Conservation (phyloP, 2,888 invertebrate genomes). For the Flexamia atlantica region DNA sequence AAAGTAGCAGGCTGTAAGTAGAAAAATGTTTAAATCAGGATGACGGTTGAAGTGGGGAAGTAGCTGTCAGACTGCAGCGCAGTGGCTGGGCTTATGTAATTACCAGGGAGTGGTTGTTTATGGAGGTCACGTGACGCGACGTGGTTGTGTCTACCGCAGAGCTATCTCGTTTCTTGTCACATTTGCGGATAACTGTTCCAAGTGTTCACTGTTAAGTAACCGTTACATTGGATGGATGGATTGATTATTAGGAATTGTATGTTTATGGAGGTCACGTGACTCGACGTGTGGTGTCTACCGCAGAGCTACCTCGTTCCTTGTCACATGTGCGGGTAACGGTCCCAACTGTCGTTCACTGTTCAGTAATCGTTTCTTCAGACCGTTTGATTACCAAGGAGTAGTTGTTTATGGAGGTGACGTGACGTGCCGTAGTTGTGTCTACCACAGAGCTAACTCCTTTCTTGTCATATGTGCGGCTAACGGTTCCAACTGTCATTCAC, state of each 20-base stretch:
- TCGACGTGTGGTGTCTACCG: too few relatives aligned
- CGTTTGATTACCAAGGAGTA: conserved; percentile 14
- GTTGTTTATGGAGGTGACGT: conserved; percentile 38
- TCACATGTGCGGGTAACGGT: neutral
- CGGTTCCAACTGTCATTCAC: too few relatives aligned
- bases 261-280: too few relatives aligned
- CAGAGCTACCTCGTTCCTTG: too few relatives aligned
- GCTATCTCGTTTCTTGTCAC: neutral
- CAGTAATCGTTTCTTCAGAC: too few relatives aligned
- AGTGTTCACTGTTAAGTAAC: too few relatives aligned
- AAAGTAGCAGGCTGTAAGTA: too few relatives aligned
- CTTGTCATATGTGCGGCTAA: too few relatives aligned
- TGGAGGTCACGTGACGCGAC: conserved; percentile 40
- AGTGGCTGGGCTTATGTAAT: conserved; percentile 29
- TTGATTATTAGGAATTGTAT: too few relatives aligned
- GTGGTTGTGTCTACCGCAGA: neutral
- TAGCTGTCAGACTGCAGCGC: conserved; percentile 10
- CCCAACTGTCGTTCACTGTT: neutral
- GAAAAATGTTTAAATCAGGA: too few relatives aligned
- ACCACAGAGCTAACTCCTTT: neutral
- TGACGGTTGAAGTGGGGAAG: neutral
- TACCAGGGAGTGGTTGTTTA: conserved; percentile 37
- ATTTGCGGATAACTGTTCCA: too few relatives aligned
- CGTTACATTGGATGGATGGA: too few relatives aligned
- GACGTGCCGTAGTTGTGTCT: neutral